A percentile compares a stretch with the other conserved stretches of the same genome.
These are phyloP conservation scores for Planiliza haematocheilus DNA, from an alignment of 2,113 vertebrate genomes.

Conservation along the genomic window DNA sequence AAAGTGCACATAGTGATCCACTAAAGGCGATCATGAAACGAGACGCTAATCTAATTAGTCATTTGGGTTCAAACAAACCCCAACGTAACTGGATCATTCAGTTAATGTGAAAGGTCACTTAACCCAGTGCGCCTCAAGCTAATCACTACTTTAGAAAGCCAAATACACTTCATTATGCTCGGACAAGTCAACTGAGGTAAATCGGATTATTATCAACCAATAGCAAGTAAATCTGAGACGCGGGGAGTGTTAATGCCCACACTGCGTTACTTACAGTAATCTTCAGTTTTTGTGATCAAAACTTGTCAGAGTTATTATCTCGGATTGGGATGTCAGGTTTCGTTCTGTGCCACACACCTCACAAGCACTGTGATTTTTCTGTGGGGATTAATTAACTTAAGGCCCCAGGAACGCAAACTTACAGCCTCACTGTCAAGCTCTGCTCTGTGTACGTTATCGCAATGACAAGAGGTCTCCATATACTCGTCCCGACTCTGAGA, in stretches of 20 bases:
- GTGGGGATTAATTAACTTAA: conserved; percentile 77
- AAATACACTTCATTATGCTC: conserved; percentile 55
- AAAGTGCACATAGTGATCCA: conserved; percentile 59
- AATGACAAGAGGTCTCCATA: conserved; percentile 67
- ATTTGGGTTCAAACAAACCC: conserved; percentile 81
- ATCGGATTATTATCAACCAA: conserved; percentile 46
- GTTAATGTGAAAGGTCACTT: conserved; percentile 84
- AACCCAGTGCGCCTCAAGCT: conserved; percentile 74
- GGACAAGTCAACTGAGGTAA: conserved; percentile 62
- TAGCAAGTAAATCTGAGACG: conserved; percentile 27
- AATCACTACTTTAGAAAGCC: conserved; percentile 61
- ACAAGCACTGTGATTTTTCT: conserved; percentile 48
- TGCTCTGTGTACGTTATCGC: conserved; percentile 46
- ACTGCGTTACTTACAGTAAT: conserved; percentile 5
- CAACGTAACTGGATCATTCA: conserved; percentile 80
- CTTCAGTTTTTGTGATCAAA: conserved; percentile 18
- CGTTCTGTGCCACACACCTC: conserved; percentile 62
- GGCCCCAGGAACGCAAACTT: conserved; percentile 72
- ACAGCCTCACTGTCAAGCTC: conserved; percentile 66
- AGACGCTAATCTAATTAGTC: conserved; percentile 82
- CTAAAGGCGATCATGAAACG: conserved; percentile 71
- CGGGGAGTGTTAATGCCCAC: conserved; percentile 18
- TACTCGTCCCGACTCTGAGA: conserved; percentile 63
- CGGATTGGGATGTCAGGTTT: conserved; percentile 65
- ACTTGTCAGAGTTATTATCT: conserved; percentile 60